Conservation (phyloP, 2,888 invertebrate species). For the Caenorhabditis drosophilae region DNA sequence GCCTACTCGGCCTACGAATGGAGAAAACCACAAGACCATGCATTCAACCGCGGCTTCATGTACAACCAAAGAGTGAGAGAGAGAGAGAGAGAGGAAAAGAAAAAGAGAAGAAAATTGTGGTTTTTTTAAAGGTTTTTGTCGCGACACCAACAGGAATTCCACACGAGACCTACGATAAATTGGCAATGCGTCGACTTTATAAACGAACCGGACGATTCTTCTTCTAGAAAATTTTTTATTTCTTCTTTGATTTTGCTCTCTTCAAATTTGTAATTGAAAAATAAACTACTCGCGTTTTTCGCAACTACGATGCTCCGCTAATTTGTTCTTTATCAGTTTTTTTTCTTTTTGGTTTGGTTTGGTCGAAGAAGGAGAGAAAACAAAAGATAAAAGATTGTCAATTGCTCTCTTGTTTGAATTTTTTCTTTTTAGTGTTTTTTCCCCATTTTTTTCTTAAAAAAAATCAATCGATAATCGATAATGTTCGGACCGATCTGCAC, state of each 20-base stretch:
- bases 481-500: constrained; percentile 53
- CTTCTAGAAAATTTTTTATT: constrained; percentile 21
- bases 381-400: constrained; percentile 34
- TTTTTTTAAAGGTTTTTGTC: constrained; percentile 36
- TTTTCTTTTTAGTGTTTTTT: constrained; percentile 11
- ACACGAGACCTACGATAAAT: constrained; percentile 50
- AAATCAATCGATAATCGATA: constrained; percentile 9
- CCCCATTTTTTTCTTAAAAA: neutral
- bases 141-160: constrained; percentile 47
- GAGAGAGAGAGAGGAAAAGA: neutral
- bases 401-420: constrained; percentile 31
- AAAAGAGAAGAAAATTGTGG: neutral
- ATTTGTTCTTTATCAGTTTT: neutral
- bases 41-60: constrained; percentile 67
- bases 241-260: constrained; percentile 1
- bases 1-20: constrained; percentile 68
- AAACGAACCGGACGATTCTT: constrained; percentile 65
- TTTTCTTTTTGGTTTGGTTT: too few relatives aligned
- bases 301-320: neutral
- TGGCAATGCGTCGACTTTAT: constrained; percentile 57
- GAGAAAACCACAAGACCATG: constrained; percentile 66
- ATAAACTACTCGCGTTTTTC: constrained; percentile 1
- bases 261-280: neutral
- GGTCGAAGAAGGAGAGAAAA: too few relatives aligned
- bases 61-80: constrained; percentile 50